phyloP scores from a whole-genome alignment of 2,888 invertebrate species.

The Epistrophella euchroma region DNA sequence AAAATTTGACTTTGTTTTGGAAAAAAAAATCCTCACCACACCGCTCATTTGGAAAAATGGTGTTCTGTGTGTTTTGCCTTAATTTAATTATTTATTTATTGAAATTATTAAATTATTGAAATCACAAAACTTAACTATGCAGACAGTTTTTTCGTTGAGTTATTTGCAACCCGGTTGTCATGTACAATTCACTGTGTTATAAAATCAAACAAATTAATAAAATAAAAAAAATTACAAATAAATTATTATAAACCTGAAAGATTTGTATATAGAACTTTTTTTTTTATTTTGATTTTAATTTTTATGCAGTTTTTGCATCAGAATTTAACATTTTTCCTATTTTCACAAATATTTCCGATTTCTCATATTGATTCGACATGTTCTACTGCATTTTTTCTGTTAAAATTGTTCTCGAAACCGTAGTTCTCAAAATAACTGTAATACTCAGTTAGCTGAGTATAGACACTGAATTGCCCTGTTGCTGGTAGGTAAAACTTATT shows the following conservation, averaged over 20 bases:
- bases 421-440: constrained; percentile 39
- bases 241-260: too few species aligned
- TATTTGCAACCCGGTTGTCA: neutral
- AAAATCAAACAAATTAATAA: neutral
- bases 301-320: neutral
- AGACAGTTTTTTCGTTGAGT: neutral
- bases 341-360: neutral
- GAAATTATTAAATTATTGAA: neutral
- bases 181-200: constrained; percentile 21
- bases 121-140: constrained; percentile 1
- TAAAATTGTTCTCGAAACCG: neutral
- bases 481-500: neutral
- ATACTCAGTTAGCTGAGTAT: constrained; percentile 46
- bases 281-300: constrained; percentile 9
- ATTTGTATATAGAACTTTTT: neutral
- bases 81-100: neutral
- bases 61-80: neutral
- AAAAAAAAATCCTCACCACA: neutral
- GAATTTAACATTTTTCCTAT: neutral
- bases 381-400: neutral
- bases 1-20: constrained; percentile 6
- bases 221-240: neutral
- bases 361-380: neutral
- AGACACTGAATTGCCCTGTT: constrained; percentile 38
- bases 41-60: constrained; percentile 19